Conservation (phyloP, 2,113 vertebrate species). For the Leptocoma aspasia region DNA sequence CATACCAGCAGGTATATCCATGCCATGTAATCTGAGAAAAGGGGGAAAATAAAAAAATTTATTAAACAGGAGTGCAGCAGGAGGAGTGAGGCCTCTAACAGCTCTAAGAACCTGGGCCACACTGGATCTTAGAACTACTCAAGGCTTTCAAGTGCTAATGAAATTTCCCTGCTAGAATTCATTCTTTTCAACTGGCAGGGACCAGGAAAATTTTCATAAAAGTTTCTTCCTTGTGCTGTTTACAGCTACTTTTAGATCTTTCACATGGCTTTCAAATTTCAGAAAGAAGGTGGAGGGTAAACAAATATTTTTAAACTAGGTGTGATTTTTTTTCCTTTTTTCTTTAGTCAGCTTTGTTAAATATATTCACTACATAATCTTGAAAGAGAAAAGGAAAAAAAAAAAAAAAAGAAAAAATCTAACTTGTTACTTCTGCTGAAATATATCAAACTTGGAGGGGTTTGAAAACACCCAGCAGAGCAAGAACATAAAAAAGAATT, state of each 20-base stretch:
- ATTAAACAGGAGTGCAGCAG: not conserved
- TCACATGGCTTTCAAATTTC: not conserved
- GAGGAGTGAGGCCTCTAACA: not conserved
- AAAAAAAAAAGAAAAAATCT: accelerated
- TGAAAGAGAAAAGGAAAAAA: not conserved
- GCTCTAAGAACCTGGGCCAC: not conserved
- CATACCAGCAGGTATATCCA: not conserved
- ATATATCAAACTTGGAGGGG: not conserved
- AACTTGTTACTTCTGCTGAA: not conserved
- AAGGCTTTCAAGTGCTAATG: not conserved
- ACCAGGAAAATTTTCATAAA: not conserved
- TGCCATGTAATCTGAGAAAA: not conserved
- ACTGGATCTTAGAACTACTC: not conserved
- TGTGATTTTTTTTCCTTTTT: not conserved
- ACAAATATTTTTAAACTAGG: not conserved
- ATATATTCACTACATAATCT: not conserved
- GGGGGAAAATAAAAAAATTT: not conserved
- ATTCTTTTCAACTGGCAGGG: not conserved
- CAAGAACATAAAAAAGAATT: not conserved
- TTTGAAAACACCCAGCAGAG: not conserved
- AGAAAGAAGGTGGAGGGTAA: not conserved
- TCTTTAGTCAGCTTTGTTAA: not conserved
- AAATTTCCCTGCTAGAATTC: not conserved
- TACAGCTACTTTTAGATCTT: not conserved
- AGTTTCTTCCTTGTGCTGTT: not conserved